Evolutionary conservation across 2,888 invertebrate species (phyloP).

Genomic region (Eupeodes latifasciatus): DNA sequence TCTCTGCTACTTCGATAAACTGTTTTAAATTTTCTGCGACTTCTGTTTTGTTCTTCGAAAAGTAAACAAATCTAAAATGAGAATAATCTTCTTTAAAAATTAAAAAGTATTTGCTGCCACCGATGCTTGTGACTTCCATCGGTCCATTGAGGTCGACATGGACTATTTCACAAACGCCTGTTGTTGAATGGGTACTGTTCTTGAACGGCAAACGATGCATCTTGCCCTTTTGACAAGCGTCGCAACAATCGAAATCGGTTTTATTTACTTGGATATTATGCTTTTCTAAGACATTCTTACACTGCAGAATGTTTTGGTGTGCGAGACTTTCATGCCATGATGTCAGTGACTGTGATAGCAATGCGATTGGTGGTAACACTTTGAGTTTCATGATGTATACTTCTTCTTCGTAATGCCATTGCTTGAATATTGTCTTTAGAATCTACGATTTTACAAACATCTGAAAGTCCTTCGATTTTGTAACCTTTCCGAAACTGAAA

Average conservation of each 20-base stretch:
- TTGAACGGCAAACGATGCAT: not conserved
- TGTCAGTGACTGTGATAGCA: not conserved
- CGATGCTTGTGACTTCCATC: not conserved
- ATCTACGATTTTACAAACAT: not conserved
- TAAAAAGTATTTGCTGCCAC: constrained; percentile 1
- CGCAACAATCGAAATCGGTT: not conserved
- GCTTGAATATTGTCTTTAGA: not conserved
- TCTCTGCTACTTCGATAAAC: not conserved
- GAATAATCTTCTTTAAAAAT: constrained; percentile 1
- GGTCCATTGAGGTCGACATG: not conserved
- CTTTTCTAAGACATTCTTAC: not conserved
- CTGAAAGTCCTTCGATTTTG: constrained; percentile 1
- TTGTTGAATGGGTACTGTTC: not conserved
- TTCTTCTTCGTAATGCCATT: not conserved
- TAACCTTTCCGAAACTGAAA: constrained; percentile 1
- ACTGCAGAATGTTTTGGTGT: not conserved
- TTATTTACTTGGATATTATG: not conserved
- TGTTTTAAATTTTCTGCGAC: not conserved
- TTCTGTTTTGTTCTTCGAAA: not conserved
- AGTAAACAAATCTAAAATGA: not conserved
- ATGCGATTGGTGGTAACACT: not conserved
- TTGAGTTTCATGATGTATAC: constrained; percentile 1
- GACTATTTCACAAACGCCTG: not conserved
- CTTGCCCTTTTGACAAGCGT: not conserved
- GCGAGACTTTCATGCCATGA: not conserved